Evolutionary conservation across 2,888 invertebrate genomes (phyloP).

Genomic region (Ichneumoninae sp.): DNA sequence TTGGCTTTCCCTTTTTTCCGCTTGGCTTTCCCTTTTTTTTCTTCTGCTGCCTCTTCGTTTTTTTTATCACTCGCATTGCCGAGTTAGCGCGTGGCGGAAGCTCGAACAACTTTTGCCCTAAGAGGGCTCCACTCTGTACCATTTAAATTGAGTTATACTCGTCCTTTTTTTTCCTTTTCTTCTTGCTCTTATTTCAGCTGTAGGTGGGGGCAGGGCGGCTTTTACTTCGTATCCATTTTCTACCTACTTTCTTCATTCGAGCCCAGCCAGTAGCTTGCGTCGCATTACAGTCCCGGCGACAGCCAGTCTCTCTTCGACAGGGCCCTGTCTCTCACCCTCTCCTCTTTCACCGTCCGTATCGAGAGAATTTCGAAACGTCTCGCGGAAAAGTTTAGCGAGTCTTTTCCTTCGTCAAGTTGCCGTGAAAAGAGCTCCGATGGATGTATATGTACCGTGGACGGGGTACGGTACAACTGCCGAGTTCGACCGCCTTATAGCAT

Average conservation of each 20-base stretch:
- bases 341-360: conserved; percentile 21
- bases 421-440: conserved; percentile 73
- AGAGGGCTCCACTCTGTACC: conserved; percentile 18
- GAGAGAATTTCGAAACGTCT: conserved; percentile 77
- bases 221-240: conserved; percentile 38
- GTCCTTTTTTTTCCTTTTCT: conserved; percentile 9
- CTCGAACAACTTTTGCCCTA: conserved; percentile 34
- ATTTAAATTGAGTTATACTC: conserved; percentile 44
- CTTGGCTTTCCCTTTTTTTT: background rate
- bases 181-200: conserved; percentile 22
- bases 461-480: conserved; percentile 77
- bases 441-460: conserved; percentile 44
- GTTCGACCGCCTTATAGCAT: conserved; percentile 63
- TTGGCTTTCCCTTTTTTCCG: background rate
- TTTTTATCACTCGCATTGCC: conserved; percentile 10
- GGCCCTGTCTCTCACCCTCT: conserved; percentile 3
- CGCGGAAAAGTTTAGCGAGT: conserved; percentile 75
- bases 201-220: background rate
- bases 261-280: conserved; percentile 8
- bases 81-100: conserved; percentile 24
- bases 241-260: conserved; percentile 38
- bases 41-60: background rate
- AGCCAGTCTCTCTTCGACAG: background rate
- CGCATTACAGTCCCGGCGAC: conserved; percentile 23
- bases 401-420: conserved; percentile 75